A percentile compares a stretch with the other conserved stretches of the same genome.
These are phyloP conservation scores for Cossypha dichroa DNA, from an alignment of 2,797 vertebrate genomes.

Conservation along the genomic window DNA sequence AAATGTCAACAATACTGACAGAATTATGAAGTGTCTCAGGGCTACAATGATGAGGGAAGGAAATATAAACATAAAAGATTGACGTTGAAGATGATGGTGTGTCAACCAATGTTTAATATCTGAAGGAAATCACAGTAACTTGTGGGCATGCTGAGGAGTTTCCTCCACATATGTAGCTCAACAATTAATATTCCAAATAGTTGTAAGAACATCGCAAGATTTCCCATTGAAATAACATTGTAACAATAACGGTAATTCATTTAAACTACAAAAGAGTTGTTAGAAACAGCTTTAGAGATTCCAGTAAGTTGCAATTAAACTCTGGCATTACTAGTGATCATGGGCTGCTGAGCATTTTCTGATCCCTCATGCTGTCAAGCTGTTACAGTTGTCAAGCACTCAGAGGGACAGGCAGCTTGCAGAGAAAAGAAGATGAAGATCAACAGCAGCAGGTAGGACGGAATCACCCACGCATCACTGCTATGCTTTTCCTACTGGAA, in stretches of 20 bases:
- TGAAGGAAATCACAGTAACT: neutral
- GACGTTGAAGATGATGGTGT: neutral
- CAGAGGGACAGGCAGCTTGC: neutral
- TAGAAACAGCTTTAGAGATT: neutral
- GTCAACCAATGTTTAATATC: neutral
- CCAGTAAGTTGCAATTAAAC: neutral
- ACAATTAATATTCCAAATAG: neutral
- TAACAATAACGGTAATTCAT: neutral
- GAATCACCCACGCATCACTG: neutral
- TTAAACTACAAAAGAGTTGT: neutral
- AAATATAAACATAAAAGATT: neutral
- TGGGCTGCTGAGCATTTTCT: neutral
- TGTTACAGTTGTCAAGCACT: neutral
- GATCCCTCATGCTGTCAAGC: neutral
- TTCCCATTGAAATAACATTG: neutral
- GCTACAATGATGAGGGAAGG: neutral
- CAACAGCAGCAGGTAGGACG: neutral
- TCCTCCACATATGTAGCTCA: neutral
- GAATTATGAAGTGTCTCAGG: neutral
- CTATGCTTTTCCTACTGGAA: slow-evolving; percentile 5
- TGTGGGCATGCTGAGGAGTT: neutral
- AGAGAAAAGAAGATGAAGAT: slow-evolving; percentile 20
- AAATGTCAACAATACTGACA: neutral
- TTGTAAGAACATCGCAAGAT: neutral
- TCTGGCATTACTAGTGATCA: neutral